Base-by-base conservation (phyloP, 2,888 invertebrate species). In the Dexiosoma caninum region DNA sequence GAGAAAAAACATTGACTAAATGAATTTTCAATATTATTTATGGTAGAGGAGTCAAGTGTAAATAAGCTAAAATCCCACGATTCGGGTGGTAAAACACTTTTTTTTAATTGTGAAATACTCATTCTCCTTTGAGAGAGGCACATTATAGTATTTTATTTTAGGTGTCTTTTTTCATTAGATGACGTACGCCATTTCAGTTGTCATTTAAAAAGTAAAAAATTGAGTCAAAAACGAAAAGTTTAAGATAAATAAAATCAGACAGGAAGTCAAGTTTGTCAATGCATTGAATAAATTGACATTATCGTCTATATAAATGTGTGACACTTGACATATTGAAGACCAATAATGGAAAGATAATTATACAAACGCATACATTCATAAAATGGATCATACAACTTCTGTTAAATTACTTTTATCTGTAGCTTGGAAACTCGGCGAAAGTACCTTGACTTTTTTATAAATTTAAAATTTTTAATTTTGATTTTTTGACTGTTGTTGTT, bases 291-390 rank as follows among this genome's bases (percentile, higher is more conserved):
- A 59, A 71, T 42, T 78, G 77, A 71, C 64, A 51, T 64, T 78
- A 78, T 78, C 77, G 57, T 57, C 40, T 53, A 77, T 37, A 69
- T 57, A 49, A 72, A 77, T 69, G 64, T 69, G 72, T 81, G 77
- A 81, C 76, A 81, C 81, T 81, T 81, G 81, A 70, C 77, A 76
- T 81, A 74, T 77, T 77, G 77, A 81, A 81, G 64, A 77, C 79
- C 70, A 81, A 77, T 81, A 81, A 77, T 81, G 80, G 76, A 40
- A 53, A 76, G 80, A 76, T 76, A 80, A 81, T 51, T 27, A 14
- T 8, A 27, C 9, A 46, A 9, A 35, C 42, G 23, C 14, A 16
- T 53, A 21, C 37, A 46, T 23, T 1, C n/a, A 37, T 1, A 9
- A 10, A 3, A 37, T 9, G 55, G n/a, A n/a, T n/a, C 53, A 37